phyloP scores from a whole-genome alignment of 2,797 vertebrate species.

The Octomys mimax region DNA sequence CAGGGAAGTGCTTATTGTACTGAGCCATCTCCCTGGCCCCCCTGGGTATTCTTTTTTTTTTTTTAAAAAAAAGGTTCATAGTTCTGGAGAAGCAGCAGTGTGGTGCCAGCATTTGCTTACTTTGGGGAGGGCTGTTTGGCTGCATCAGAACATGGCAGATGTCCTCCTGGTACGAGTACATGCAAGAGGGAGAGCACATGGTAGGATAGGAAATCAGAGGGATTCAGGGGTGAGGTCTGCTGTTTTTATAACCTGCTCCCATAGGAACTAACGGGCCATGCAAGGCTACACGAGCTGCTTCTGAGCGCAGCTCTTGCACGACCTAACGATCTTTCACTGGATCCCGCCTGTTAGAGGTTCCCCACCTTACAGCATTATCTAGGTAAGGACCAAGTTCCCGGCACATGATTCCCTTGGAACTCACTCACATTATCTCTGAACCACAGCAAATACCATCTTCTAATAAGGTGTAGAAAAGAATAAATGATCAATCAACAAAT shows the following conservation, averaged over 20 bases:
- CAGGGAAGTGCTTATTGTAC: too few species aligned
- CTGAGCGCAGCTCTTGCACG: too few species aligned
- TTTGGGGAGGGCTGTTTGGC: neutral
- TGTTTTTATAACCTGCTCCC: neutral
- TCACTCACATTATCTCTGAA: too few species aligned
- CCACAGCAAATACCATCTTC: neutral
- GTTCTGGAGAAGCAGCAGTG: neutral
- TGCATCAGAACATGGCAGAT: neutral
- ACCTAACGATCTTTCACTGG: neutral
- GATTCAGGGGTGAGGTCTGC: neutral
- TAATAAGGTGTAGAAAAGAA: conserved; percentile 29
- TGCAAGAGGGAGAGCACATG: neutral
- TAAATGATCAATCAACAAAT: conserved; percentile 17
- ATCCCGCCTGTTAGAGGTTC: too few species aligned
- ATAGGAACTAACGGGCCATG: neutral
- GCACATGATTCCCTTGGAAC: neutral
- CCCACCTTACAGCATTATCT: neutral
- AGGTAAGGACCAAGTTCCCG: too few species aligned
- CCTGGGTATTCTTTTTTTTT: neutral
- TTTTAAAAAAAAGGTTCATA: neutral
- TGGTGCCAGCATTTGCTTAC: neutral
- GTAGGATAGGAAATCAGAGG: neutral
- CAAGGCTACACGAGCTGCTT: neutral
- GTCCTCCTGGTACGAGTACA: neutral
- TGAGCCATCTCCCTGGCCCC: too few species aligned